A percentile compares a stretch with the other conserved stretches of the same genome.
These are phyloP conservation scores for Strigops habroptila DNA, from an alignment of 2,113 vertebrate genomes.

Conservation along the genomic window DNA sequence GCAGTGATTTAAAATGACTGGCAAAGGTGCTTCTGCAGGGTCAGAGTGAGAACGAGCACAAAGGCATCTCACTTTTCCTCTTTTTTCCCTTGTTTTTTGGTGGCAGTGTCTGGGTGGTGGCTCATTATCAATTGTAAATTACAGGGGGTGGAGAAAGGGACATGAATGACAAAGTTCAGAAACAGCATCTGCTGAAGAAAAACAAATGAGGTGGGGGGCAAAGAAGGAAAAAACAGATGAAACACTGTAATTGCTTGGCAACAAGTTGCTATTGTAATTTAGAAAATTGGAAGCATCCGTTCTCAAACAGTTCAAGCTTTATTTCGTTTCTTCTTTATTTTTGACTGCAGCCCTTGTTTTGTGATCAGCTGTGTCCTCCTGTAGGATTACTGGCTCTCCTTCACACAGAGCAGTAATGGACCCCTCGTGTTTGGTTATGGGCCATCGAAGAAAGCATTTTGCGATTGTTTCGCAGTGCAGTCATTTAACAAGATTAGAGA, in stretches of 20 bases:
- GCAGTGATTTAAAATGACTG: not conserved
- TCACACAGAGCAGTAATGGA: slow-evolving; percentile 18
- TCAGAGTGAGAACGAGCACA: not conserved
- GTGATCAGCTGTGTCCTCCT: slow-evolving; percentile 53
- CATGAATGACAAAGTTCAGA: slow-evolving; percentile 42
- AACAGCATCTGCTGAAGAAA: slow-evolving; percentile 64
- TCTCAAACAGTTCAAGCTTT: slow-evolving; percentile 58
- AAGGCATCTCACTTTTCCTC: not conserved
- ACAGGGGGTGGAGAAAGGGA: not conserved
- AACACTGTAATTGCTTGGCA: slow-evolving; percentile 59
- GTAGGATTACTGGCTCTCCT: slow-evolving; percentile 7
- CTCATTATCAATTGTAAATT: slow-evolving; percentile 58
- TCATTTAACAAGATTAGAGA: slow-evolving; percentile 68
- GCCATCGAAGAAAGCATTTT: slow-evolving; percentile 41
- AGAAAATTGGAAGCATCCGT: slow-evolving; percentile 71
- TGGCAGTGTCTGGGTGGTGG: slow-evolving; percentile 4
- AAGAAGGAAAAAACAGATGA: slow-evolving; percentile 57
- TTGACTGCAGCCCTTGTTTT: slow-evolving; percentile 35
- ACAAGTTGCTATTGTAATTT: slow-evolving; percentile 66
- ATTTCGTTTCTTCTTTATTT: slow-evolving; percentile 28
- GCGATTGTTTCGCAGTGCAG: slow-evolving; percentile 51
- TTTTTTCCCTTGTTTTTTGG: not conserved
- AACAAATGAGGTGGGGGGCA: slow-evolving; percentile 57
- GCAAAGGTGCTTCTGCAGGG: not conserved
- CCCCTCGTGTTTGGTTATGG: slow-evolving; percentile 39